These are phyloP conservation scores for Petrocephalus microphthalmus DNA, from an alignment of 2,113 vertebrate genomes.

Conservation along the genomic window DNA sequence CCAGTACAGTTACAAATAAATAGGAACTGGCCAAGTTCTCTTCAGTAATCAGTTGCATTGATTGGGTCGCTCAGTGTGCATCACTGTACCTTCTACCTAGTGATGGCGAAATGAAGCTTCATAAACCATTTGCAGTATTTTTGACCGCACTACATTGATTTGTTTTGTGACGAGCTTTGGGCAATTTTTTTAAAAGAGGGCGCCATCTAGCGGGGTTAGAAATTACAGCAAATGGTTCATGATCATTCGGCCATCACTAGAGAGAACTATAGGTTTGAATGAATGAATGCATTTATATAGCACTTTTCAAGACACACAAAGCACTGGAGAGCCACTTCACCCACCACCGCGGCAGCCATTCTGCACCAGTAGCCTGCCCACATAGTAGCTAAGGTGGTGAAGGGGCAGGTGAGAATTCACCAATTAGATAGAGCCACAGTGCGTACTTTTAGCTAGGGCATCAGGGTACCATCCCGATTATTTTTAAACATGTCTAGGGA, in stretches of 20 bases:
- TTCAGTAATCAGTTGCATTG: neutral
- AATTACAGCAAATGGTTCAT: neutral
- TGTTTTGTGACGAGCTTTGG: neutral
- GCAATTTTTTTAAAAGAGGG: neutral
- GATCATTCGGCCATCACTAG: neutral
- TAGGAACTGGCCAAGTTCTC: neutral
- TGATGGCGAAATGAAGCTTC: neutral
- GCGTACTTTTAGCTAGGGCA: too few species aligned
- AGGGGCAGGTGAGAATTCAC: too few species aligned
- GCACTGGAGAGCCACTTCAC: too few species aligned
- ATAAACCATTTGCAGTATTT: neutral
- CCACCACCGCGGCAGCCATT: too few species aligned
- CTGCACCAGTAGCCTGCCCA: too few species aligned
- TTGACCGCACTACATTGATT: neutral
- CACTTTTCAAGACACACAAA: too few species aligned
- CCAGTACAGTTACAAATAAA: neutral
- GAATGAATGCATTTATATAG: too few species aligned
- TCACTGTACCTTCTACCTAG: neutral
- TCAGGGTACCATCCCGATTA: too few species aligned
- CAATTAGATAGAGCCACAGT: too few species aligned
- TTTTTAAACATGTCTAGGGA: too few species aligned
- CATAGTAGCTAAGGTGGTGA: too few species aligned
- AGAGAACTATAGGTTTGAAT: neutral
- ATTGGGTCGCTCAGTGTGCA: neutral
- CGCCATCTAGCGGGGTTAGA: neutral